Evolutionary conservation across 1,140 invertebrate genomes (phyloP), one percentile per base, ranked within the genome.

Genomic region (Drosophila sproati): DNA sequence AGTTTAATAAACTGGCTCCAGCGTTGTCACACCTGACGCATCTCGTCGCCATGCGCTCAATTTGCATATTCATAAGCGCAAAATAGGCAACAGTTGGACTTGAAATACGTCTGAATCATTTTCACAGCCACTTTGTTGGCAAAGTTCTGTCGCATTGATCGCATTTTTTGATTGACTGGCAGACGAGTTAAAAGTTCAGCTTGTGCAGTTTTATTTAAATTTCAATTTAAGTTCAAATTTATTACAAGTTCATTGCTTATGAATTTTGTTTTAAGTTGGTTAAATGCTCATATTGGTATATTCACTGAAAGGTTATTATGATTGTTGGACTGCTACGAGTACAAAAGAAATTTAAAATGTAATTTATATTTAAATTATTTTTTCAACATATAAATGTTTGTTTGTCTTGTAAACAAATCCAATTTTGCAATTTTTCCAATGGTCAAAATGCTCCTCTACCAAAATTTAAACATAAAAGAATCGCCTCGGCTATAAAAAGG

Each of bases 61-160:
- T 87, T 89, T 88, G 85, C 83, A 88, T 88, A 88, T 89, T 88
- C 59, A 73, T 70, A 78, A 78, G 67, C 56, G 63, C 5, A 43
- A 54, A 43, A 66, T 57, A 56, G 66, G 37, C 63, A 55, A 54
- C 35, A 47, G 50, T 45, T 50, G 34, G 41, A 73, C 31, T 41
- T 20, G 12, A 61, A 73, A 56, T 64, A 32, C 35, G 3, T 55
- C 48, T 52, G 47, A 55, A 29, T 55, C 55, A 29, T 52, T 66
- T 70, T 67, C 60, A 73, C 79, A 76, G 64, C 39, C 72, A 73
- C 73, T 80, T 82, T 83, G 72, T 57, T 67, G 54, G 3, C 45
- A 73, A 87, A 76, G 51, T 69, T 86, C 45, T 63, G 68, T 47
- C 39, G 52, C 51, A n/a, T n/a, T n/a, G n/a, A n/a, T n/a, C n/a